Conservation (phyloP, 2,113 vertebrate genomes). For the Sarotherodon lohbergeri region DNA sequence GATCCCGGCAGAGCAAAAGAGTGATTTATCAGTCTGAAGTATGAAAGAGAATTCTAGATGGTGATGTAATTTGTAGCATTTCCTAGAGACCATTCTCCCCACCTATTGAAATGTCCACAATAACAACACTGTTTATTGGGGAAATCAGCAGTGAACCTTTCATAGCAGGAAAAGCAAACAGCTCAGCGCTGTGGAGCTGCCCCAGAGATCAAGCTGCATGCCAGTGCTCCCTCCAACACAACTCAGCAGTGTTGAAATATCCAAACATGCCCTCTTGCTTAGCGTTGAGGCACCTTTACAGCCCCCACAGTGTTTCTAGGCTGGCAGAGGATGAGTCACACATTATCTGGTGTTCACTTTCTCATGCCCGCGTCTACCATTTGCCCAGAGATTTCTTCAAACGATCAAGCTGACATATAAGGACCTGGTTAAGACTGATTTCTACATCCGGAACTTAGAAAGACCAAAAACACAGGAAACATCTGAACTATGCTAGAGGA, state of each 20-base stretch:
- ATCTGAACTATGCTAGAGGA: not conserved
- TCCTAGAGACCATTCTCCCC: not conserved
- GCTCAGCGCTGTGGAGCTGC: not conserved
- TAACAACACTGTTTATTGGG: not conserved
- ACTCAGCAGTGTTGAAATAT: not conserved
- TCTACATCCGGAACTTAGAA: not conserved
- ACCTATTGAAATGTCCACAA: not conserved
- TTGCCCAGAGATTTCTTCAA: not conserved
- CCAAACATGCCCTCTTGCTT: not conserved
- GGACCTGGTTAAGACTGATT: not conserved
- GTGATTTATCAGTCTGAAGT: not conserved
- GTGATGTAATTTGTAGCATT: not conserved
- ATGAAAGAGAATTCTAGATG: not conserved
- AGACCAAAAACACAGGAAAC: not conserved
- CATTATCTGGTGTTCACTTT: not conserved
- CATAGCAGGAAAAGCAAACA: not conserved
- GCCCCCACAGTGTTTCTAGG: not conserved
- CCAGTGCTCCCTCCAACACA: not conserved
- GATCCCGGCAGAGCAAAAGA: not conserved
- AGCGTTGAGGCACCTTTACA: not conserved
- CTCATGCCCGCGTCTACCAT: not conserved
- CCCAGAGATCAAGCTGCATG: not conserved
- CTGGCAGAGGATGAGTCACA: conserved; percentile 18
- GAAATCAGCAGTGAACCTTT: not conserved
- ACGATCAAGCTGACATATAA: not conserved